Conservation (phyloP, 2,888 invertebrate species). For the Phaonia tiefii region DNA sequence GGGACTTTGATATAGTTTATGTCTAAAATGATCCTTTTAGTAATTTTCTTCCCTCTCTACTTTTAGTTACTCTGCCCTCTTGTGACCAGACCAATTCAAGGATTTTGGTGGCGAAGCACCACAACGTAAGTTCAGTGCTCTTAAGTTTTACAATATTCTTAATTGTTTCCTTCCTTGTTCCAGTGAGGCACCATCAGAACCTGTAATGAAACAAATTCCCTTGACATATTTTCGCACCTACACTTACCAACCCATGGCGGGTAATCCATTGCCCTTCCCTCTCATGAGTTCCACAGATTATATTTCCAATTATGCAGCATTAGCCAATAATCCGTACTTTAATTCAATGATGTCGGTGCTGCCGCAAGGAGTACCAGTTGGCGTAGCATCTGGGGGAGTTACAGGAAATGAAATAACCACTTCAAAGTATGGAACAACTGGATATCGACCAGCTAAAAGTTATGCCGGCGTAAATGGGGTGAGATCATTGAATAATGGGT, state of each 20-base stretch:
- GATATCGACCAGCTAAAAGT: conserved; percentile 46
- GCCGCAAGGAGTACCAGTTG: conserved; percentile 23
- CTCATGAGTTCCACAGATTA: conserved; percentile 60
- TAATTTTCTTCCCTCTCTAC: conserved; percentile 14
- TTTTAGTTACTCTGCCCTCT: conserved; percentile 37
- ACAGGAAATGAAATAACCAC: conserved; percentile 40
- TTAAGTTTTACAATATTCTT: background rate
- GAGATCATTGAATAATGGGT: conserved; percentile 54
- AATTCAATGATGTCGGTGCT: conserved; percentile 52
- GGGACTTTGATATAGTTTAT: too few relatives aligned
- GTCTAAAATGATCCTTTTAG: background rate
- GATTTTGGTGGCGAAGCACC: conserved; percentile 74
- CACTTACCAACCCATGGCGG: conserved; percentile 76
- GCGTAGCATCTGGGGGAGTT: background rate
- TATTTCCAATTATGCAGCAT: conserved; percentile 52
- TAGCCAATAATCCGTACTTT: conserved; percentile 59
- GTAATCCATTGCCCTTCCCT: conserved; percentile 72
- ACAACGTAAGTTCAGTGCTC: conserved; percentile 72
- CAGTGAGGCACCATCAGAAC: conserved; percentile 72
- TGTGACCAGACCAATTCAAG: conserved; percentile 49
- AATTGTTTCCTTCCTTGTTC: conserved; percentile 29
- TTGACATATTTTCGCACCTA: conserved; percentile 79
- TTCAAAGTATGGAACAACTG: background rate
- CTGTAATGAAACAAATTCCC: conserved; percentile 76
- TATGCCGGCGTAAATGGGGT: conserved; percentile 43